Evolutionary conservation across 2,113 vertebrate genomes (phyloP), one percentile per base, ranked within the genome.

Genomic region (Mastomys natalensis): DNA sequence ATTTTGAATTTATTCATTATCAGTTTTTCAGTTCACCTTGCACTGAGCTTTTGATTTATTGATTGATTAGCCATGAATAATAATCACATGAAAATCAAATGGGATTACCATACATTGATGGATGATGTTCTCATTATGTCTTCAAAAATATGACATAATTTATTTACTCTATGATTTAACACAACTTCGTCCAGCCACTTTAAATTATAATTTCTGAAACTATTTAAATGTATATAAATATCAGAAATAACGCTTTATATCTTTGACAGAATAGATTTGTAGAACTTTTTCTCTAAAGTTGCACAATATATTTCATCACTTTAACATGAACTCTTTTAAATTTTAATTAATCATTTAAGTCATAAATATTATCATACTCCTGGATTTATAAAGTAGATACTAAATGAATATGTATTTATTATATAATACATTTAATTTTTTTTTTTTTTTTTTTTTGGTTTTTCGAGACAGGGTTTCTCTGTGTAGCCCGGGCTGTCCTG

Each of bases 121-220:
- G 24, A 90, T 91, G 31, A 76, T 82, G 17, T 62, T 81, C 31
- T 87, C 48, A 64, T 77, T 87, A 12, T 53, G 8, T 68, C 58
- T 72, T 82, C 60, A 64, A 95, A 97, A 96, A 90, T 74, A 82
- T 64, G 21, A 3, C 21, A 80, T 72, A 87, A 73, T 89, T 95
- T 82, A 90, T 87, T 89, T 94, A 87, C 21, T 29, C 53, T 6
- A 53, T 90, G 70, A 94, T 34, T 95, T 89, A 94, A 37, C 24
- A 90, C 48, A 90, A 29, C 37, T 91, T 95, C 40, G 22, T 77
- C 0, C 58, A 37, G 64, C 15, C n/a, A 31, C 15, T 74, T 62
- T 85, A 80, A 92, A 48, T 55, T 90, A 68, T 37, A 60, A 48
- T 16, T 87, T 85, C 40, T 96, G 78, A 66, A 94, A 64, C 16